Evolutionary conservation across 2,797 vertebrate species (phyloP).

Genomic region (Orientallactaga sibirica): DNA sequence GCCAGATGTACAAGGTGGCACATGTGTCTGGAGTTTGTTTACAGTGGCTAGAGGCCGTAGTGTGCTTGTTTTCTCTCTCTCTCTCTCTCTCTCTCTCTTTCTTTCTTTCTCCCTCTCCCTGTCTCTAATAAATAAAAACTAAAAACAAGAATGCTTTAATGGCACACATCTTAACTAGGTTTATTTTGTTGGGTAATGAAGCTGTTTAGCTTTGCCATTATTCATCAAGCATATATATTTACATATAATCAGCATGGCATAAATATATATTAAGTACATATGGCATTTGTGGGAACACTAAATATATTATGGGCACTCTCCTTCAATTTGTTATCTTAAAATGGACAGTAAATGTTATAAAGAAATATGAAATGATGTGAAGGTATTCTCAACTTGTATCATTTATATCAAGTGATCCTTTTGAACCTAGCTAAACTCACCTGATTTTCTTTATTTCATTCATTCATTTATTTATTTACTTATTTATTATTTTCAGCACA

Average conservation of each 20-base stretch:
- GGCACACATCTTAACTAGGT: not conserved
- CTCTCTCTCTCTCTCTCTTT: no score
- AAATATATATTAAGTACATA: not conserved
- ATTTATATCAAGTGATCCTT: not conserved
- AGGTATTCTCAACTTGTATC: not conserved
- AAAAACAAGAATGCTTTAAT: conserved; percentile 18
- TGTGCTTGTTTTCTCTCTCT: no score
- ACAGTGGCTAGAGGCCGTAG: no score
- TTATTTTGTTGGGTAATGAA: conserved; percentile 15
- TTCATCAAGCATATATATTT: not conserved
- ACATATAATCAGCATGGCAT: not conserved
- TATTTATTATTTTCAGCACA: no score
- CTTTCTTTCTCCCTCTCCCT: no score
- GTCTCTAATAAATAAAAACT: no score
- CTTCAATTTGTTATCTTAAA: not conserved
- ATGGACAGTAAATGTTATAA: conserved; percentile 18
- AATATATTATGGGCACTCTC: conserved; percentile 8
- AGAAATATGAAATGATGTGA: not conserved
- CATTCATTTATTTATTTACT: no score
- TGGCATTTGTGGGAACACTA: not conserved
- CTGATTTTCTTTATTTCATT: no score
- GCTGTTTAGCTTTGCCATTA: not conserved
- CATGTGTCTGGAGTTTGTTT: no score
- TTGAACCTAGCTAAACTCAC: not conserved
- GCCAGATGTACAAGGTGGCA: no score